phyloP scores from a whole-genome alignment of 2,113 vertebrate species.

The Xiphophorus hellerii region DNA sequence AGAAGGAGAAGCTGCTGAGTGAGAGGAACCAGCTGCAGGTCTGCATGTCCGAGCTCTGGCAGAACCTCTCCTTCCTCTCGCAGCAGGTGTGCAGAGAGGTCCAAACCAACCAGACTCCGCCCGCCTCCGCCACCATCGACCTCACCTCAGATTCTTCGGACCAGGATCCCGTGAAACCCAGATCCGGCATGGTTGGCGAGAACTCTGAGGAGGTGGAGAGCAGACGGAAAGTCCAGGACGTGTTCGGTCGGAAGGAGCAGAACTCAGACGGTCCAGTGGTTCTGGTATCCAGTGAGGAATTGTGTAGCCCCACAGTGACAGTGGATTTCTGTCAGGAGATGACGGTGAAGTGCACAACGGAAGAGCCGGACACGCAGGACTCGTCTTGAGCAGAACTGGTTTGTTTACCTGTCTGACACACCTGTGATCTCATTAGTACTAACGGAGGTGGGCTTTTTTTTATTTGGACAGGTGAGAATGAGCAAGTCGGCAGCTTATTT shows the following conservation, averaged over 20 bases:
- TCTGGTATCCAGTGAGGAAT: constrained; percentile 83
- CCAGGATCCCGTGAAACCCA: constrained; percentile 71
- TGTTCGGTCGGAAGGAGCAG: constrained; percentile 58
- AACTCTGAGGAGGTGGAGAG: constrained; percentile 57
- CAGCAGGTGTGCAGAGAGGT: constrained; percentile 94
- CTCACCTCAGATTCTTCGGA: constrained; percentile 71
- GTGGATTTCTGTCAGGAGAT: constrained; percentile 98
- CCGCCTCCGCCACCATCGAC: constrained; percentile 83
- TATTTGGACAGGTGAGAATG: neutral
- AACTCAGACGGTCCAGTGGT: constrained; percentile 77
- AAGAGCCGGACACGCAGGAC: constrained; percentile 88
- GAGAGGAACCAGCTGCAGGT: constrained; percentile 94
- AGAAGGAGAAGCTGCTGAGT: constrained; percentile 93
- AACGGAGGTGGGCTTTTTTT: constrained; percentile 47
- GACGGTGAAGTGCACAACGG: constrained; percentile 96
- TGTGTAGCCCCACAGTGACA: constrained; percentile 89
- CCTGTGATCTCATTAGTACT: constrained; percentile 73
- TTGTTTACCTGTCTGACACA: constrained; percentile 53
- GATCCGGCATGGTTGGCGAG: constrained; percentile 69
- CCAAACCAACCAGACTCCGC: constrained; percentile 78
- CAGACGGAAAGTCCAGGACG: constrained; percentile 1
- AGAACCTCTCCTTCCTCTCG: constrained; percentile 95
- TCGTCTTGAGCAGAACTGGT: constrained; percentile 79
- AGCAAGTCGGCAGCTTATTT: constrained; percentile 51
- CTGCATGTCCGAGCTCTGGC: constrained; percentile 94